Evolutionary conservation across 2,888 invertebrate species (phyloP), one percentile per base, ranked within the genome.

Genomic region (Marronus borbonicus): DNA sequence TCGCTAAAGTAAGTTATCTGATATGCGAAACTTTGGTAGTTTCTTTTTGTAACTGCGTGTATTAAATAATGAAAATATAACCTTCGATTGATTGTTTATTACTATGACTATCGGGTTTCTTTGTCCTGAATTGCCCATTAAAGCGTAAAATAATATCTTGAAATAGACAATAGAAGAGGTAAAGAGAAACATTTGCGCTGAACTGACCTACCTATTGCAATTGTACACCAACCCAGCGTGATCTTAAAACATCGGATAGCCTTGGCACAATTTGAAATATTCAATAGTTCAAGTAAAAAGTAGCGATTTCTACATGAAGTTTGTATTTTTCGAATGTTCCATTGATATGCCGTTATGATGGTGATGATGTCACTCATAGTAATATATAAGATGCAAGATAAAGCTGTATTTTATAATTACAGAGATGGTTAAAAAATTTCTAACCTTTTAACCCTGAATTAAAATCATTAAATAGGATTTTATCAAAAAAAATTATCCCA

Each of bases 261-360:
- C 72, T 72, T 72, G 72, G 55, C 72, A 55, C 58, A 55, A 72
- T 72, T 72, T 36, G n/a, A 55, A 72, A 72, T 72, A 58, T 39
- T 72, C 58, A 39, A 52, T 58, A 72, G 17, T 72, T 58, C 31
- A 31, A 55, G 72, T 72, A 72, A 72, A 72, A 72, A 72, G 17
- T 72, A 72, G 55, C 14, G 3, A 52, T 52, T 72, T 14, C 69
- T 58, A 12, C 39, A 55, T 72, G 58, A 58, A 72, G 58, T 55
- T 44, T 44, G n/a, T 24, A 12, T 55, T 31, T 17, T 12, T 68
- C 39, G 28, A 68, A 44, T 68, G 7, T 17, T 39, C 5, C 44
- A 14, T 14, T 39, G 5, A 31, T 68, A 17, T n/a, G 55, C 55
- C 5, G 7, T n/a, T 55, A 17, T 55, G 4, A 17, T n/a, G 5